Evolutionary conservation across 2,113 vertebrate species (phyloP), one percentile per base, ranked within the genome.

Genomic region (Sceloporus tristichus): DNA sequence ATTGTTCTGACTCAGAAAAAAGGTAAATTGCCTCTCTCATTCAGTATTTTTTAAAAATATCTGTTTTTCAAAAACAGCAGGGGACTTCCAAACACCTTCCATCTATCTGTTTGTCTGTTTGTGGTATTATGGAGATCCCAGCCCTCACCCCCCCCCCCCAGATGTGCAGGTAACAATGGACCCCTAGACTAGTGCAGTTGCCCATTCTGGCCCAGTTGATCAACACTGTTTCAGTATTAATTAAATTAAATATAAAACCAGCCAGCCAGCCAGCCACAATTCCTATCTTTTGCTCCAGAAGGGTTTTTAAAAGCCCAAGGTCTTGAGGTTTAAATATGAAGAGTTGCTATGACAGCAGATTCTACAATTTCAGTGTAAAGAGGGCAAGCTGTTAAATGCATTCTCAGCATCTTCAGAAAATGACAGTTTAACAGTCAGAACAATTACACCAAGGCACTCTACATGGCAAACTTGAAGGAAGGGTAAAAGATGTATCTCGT

Each of bases 281-380:
- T 66, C 66, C 66, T 80, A 56, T 10, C 29, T 71, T 34, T 21
- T 82, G 40, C 59, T 68, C 29, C 29, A 83, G 74, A 29, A 27
- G 25, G 23, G 71, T 13, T 70, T 70, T 70, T 38, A 34, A 70
- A 86, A 70, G 21, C 19, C 19, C 4, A 29, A 70, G 66, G 14
- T 25, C 65, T 6, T 9, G 13, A 70, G 48, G 48, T 66, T 54
- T 76, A 82, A 54, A 82, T 48, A 5, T n/a, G 25, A 68, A 77
- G 42, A 77, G 29, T 53, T 88, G 85, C 85, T 68, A 86, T 78
- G 71, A 66, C 42, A 82, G 81, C 71, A 83, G 53, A 82, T 82
- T 68, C 74, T 66, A n/a, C 59, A 7, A 66, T 76, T 68, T 78
- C 59, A n/a, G 16, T 53, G 42, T 68, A 34, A 53, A n/a, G 19